These are phyloP conservation scores for Laterallus jamaicensis DNA, from an alignment of 2,113 vertebrate species.

Conservation along the genomic window DNA sequence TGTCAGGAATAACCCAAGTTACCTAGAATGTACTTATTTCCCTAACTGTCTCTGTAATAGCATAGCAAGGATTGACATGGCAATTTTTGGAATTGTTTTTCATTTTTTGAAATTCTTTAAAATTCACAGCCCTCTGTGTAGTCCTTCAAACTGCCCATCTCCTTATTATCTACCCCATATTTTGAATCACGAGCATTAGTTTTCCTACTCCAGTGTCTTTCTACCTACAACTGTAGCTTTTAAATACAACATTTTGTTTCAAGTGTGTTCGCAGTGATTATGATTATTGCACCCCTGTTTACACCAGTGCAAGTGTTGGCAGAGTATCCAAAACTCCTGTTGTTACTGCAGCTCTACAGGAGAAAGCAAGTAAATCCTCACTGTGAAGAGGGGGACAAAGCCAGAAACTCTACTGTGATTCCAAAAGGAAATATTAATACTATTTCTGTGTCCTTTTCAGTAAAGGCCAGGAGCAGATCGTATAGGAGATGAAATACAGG, in stretches of 20 bases:
- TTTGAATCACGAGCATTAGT: background rate
- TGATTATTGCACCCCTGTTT: constrained; percentile 17
- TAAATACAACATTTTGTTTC: background rate
- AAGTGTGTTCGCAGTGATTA: background rate
- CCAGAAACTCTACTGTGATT: background rate
- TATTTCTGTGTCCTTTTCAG: background rate
- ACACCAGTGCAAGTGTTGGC: constrained; percentile 10
- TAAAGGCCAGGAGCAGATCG: background rate
- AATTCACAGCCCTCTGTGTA: background rate
- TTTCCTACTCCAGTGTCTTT: background rate
- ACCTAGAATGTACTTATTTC: background rate
- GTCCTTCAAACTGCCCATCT: background rate
- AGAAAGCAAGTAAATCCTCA: background rate
- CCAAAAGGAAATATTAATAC: background rate
- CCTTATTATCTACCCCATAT: background rate
- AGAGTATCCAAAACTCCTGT: constrained; percentile 23
- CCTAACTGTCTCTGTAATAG: background rate
- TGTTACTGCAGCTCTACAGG: background rate
- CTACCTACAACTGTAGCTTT: background rate
- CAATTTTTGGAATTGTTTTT: no score
- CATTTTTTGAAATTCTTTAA: no score
- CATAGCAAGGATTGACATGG: background rate
- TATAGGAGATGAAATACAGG: background rate
- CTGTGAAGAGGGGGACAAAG: background rate
- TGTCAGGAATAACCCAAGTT: background rate